Conservation (phyloP, 2,797 vertebrate species). For the Lacerta agilis region DNA sequence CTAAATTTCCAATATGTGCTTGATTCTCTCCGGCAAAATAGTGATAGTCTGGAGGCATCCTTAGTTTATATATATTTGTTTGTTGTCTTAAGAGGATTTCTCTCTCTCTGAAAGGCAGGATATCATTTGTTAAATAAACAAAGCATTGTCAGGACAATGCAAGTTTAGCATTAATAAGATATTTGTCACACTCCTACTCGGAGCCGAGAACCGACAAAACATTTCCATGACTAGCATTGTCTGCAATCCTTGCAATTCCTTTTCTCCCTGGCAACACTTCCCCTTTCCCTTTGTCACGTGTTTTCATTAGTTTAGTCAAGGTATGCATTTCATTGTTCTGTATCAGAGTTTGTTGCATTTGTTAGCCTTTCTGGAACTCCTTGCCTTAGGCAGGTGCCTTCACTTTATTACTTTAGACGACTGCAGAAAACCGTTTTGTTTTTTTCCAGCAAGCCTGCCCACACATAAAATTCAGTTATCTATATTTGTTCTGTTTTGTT, state of each 20-base stretch:
- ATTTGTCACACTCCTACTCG: not conserved
- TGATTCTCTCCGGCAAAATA: no score
- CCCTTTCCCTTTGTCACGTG: not conserved
- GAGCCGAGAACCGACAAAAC: not conserved
- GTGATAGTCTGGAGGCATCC: no score
- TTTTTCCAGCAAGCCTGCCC: no score
- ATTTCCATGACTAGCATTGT: not conserved
- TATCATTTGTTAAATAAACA: not conserved
- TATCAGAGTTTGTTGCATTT: not conserved
- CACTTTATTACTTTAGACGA: no score
- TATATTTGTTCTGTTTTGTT: no score
- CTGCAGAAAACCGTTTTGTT: no score
- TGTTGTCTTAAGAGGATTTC: no score
- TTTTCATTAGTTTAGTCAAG: no score
- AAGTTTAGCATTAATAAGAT: not conserved
- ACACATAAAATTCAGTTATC: no score
- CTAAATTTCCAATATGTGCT: no score
- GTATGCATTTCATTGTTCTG: no score
- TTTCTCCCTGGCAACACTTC: not conserved
- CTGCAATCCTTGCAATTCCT: not conserved
- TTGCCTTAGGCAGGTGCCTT: not conserved
- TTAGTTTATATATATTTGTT: no score
- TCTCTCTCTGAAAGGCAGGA: not conserved
- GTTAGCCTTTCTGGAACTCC: not conserved
- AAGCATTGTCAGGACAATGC: not conserved